phyloP scores from a whole-genome alignment of 2,888 invertebrate genomes.

The Acanthosepion pharaonis region DNA sequence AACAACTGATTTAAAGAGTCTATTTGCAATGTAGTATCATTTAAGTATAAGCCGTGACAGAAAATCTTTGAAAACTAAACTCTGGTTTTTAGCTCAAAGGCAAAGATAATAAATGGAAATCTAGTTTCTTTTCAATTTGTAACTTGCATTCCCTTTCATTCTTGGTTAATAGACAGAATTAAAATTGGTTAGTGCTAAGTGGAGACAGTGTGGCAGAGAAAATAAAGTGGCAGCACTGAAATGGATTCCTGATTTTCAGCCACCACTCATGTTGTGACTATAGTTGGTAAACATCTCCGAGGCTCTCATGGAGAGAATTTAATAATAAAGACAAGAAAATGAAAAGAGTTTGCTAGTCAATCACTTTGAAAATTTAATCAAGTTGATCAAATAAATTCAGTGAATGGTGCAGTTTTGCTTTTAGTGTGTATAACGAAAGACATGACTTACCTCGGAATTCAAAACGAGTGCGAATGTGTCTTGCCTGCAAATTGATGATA shows the following conservation, averaged over 20 bases:
- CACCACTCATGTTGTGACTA: neutral
- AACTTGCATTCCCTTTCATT: neutral
- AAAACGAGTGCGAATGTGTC: too few species aligned
- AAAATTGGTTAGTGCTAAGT: neutral
- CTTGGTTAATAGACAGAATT: neutral
- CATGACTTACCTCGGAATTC: too few species aligned
- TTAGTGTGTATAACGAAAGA: too few species aligned
- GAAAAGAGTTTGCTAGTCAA: neutral
- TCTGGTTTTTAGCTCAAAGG: neutral
- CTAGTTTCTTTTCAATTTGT: neutral
- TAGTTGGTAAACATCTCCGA: neutral
- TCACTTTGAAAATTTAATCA: neutral
- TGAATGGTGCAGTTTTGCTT: neutral
- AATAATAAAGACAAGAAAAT: neutral
- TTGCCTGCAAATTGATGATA: too few species aligned
- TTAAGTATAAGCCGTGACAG: too few species aligned
- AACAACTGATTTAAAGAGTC: too few species aligned
- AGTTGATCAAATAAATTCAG: neutral
- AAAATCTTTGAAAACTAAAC: neutral
- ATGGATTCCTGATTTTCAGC: neutral
- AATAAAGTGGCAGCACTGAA: constrained; percentile 6
- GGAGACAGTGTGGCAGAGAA: neutral
- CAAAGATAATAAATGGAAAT: neutral
- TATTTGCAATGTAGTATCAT: too few species aligned
- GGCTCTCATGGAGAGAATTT: neutral